These are phyloP conservation scores for Ceyx margarethae DNA, from an alignment of 2,113 vertebrate genomes.

Conservation along the genomic window DNA sequence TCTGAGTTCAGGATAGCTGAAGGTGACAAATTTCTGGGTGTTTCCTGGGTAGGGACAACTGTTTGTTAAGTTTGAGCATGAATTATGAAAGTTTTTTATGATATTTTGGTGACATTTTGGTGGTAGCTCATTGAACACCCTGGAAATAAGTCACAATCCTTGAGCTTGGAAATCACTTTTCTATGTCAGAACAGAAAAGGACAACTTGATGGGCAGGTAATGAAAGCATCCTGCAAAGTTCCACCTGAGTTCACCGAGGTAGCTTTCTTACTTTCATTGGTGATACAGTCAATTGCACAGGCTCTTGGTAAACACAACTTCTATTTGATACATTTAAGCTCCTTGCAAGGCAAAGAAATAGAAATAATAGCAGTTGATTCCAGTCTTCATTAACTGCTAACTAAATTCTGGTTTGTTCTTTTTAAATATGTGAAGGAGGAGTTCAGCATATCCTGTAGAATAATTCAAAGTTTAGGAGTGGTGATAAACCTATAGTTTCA, in stretches of 20 bases:
- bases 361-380: no score
- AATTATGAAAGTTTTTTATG: not conserved
- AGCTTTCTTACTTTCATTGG: not conserved
- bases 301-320: not conserved
- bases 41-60: accelerated
- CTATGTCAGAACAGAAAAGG: not conserved
- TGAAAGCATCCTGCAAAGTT: not conserved
- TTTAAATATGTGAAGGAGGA: no score
- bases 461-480: no score
- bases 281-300: not conserved
- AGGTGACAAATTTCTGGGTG: not conserved
- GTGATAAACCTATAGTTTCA: no score
- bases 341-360: no score
- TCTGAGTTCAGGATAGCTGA: not conserved
- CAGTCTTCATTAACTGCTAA: no score
- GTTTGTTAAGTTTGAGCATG: not conserved
- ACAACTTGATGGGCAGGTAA: no score
- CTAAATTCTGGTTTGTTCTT: no score
- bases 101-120: not conserved
- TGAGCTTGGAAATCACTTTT: not conserved
- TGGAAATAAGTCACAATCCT: not conserved
- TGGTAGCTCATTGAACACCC: not conserved
- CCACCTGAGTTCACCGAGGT: not conserved
- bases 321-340: not conserved
- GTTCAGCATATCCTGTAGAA: no score